Evolutionary conservation across 1,140 invertebrate genomes (phyloP).

Genomic region (Heliconius nattereri): DNA sequence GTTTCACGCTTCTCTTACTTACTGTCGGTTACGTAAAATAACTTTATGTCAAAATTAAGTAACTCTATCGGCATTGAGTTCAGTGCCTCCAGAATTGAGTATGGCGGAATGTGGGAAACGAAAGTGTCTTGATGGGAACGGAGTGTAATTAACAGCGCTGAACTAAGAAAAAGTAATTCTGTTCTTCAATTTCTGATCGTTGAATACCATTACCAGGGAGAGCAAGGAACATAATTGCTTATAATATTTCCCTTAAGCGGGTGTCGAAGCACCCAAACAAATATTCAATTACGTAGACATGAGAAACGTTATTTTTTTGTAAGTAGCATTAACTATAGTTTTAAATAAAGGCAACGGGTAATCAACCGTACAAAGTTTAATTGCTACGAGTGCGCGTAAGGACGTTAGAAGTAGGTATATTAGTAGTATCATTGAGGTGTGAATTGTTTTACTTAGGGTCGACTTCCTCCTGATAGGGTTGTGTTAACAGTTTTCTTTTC

Average conservation of each 20-base stretch:
- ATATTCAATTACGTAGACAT: not conserved
- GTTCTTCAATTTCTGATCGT: too few relatives aligned
- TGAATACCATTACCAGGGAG: too few relatives aligned
- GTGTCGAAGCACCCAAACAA: not conserved
- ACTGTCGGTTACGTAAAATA: too few relatives aligned
- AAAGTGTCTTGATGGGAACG: too few relatives aligned
- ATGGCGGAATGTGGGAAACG: too few relatives aligned
- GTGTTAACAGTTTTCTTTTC: not conserved
- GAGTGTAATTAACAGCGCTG: too few relatives aligned
- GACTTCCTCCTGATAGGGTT: slow-evolving; percentile 16
- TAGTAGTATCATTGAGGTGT: slow-evolving; percentile 33
- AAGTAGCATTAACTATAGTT: not conserved
- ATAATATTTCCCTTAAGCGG: not conserved
- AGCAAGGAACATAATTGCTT: not conserved
- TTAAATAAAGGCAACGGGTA: not conserved
- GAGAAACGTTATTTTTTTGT: not conserved
- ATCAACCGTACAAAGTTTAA: slow-evolving; percentile 29
- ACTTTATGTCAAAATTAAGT: too few relatives aligned
- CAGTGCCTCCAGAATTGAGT: too few relatives aligned
- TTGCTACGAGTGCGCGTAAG: slow-evolving; percentile 32
- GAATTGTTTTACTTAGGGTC: slow-evolving; percentile 26
- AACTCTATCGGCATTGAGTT: too few relatives aligned
- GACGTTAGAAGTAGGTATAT: slow-evolving; percentile 30
- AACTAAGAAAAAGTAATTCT: too few relatives aligned
- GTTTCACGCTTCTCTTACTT: too few relatives aligned